phyloP scores from a whole-genome alignment of 1,140 invertebrate genomes.

The Patella vulgata region DNA sequence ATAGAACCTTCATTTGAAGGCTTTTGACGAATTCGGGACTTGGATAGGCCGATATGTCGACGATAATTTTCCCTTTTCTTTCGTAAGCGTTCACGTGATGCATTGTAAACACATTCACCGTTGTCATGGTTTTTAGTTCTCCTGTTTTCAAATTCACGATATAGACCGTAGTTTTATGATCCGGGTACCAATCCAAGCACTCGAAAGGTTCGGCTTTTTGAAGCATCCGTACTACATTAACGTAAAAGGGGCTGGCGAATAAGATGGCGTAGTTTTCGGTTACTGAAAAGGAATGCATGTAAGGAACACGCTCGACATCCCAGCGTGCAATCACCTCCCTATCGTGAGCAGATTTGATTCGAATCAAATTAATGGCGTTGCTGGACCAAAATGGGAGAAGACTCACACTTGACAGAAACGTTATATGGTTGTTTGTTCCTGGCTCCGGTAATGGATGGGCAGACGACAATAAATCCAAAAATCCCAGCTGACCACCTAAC shows the following conservation, averaged over 20 bases:
- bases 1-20: constrained; percentile 37
- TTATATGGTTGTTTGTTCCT: constrained; percentile 41
- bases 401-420: constrained; percentile 45
- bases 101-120: constrained; percentile 48
- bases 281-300: constrained; percentile 60
- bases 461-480: constrained; percentile 47
- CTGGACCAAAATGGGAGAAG: constrained; percentile 31
- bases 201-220: constrained; percentile 37
- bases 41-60: constrained; percentile 52
- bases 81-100: constrained; percentile 61
- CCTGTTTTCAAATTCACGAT: constrained; percentile 44
- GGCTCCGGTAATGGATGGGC: constrained; percentile 53
- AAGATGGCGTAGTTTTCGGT: constrained; percentile 52
- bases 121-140: constrained; percentile 35
- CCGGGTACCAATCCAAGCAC: constrained; percentile 45
- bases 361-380: constrained; percentile 37
- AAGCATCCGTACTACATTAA: constrained; percentile 45
- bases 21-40: constrained; percentile 39
- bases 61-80: constrained; percentile 35
- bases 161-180: constrained; percentile 38
- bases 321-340: constrained; percentile 44
- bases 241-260: constrained; percentile 50
- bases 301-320: constrained; percentile 46
- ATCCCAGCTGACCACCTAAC: constrained; percentile 12
- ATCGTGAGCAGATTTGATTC: constrained; percentile 38